These are phyloP conservation scores for Branchipolynoe longqiensis DNA, from an alignment of 2,888 invertebrate genomes.

Conservation along the genomic window DNA sequence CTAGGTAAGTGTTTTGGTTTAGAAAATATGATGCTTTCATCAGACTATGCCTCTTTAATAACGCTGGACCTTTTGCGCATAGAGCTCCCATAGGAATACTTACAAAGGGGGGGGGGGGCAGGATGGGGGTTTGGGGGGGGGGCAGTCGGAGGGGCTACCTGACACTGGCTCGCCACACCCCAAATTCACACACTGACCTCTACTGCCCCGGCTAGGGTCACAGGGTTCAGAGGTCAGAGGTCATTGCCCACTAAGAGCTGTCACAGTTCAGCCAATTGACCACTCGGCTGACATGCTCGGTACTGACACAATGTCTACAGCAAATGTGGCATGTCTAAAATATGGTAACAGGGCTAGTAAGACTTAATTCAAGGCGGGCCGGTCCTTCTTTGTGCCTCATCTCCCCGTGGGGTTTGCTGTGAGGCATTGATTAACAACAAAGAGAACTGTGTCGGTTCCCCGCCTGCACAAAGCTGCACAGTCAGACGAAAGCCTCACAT, in stretches of 20 bases:
- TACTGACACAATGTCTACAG: neutral
- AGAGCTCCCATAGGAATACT: too few relatives aligned
- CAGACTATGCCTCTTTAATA: too few relatives aligned
- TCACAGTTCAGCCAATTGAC: slow-evolving; percentile 10
- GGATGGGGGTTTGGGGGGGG: too few relatives aligned
- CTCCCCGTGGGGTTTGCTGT: neutral
- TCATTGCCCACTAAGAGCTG: slow-evolving; percentile 3
- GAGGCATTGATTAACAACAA: neutral
- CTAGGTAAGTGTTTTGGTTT: too few relatives aligned
- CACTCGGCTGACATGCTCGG: neutral
- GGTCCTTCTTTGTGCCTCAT: neutral
- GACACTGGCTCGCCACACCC: slow-evolving; percentile 16
- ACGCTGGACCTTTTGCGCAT: too few relatives aligned
- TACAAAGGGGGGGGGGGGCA: too few relatives aligned
- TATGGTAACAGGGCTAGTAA: slow-evolving; percentile 11
- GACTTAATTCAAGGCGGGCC: neutral
- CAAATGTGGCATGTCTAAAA: neutral
- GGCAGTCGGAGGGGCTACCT: neutral
- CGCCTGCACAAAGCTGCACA: too few relatives aligned
- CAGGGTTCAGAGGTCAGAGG: slow-evolving; percentile 14
- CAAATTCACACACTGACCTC: slow-evolving; percentile 1
- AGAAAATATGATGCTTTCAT: too few relatives aligned
- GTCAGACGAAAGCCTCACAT: too few relatives aligned
- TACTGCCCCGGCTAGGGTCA: slow-evolving; percentile 25
- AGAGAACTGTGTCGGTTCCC: neutral